Evolutionary conservation across 2,113 vertebrate species (phyloP).

Genomic region (Python bivittatus): DNA sequence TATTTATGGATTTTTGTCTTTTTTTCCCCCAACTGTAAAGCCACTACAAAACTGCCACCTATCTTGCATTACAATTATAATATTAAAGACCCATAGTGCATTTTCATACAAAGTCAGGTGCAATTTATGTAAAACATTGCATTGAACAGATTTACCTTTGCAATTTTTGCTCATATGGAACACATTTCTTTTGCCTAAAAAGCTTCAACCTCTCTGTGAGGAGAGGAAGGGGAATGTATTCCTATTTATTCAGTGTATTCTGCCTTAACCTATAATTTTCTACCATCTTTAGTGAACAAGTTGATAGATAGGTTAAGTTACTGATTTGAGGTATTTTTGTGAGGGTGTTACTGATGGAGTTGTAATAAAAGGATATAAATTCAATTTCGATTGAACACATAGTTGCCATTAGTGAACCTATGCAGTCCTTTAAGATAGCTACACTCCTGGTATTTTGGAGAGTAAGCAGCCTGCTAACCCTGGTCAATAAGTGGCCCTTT

Average conservation of each 20-base stretch:
- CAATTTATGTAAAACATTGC: not conserved
- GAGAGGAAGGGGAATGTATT: not conserved
- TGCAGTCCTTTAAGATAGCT: not conserved
- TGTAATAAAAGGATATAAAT: not conserved
- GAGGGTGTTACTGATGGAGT: not conserved
- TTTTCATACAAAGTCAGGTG: not conserved
- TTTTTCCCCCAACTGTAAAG: not conserved
- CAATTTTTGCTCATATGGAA: not conserved
- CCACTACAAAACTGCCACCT: not conserved
- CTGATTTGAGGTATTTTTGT: not conserved
- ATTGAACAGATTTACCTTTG: not conserved
- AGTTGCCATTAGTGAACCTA: not conserved
- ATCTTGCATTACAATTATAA: conserved; percentile 8
- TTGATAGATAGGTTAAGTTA: not conserved
- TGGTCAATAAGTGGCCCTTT: not conserved
- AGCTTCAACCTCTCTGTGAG: not conserved
- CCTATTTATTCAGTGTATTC: not conserved
- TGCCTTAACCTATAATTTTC: conserved; percentile 11
- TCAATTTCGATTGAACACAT: not conserved
- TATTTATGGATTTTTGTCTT: not conserved
- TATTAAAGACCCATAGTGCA: not conserved
- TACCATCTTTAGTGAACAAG: not conserved
- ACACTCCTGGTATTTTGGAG: not conserved
- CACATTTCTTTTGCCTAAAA: conserved; percentile 19
- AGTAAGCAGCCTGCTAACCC: not conserved